Evolutionary conservation across 2,888 invertebrate genomes (phyloP).

Genomic region (Chymomyza procnemis): DNA sequence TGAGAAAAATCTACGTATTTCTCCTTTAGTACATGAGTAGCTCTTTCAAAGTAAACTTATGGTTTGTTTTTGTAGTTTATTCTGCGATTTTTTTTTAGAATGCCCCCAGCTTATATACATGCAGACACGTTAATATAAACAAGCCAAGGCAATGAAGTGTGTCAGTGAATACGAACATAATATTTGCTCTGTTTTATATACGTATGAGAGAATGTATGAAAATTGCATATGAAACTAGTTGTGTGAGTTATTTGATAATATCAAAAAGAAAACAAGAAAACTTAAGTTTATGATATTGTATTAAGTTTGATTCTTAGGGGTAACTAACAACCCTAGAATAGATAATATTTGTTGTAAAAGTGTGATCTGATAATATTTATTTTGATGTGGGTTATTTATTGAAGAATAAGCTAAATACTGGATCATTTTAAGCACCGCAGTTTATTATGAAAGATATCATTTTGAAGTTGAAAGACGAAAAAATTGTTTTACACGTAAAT

Average conservation of each 20-base stretch:
- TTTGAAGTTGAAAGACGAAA: no score
- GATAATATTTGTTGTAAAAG: background rate
- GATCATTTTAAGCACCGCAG: no score
- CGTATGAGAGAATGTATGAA: background rate
- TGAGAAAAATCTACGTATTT: conserved; percentile 1
- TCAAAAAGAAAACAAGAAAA: no score
- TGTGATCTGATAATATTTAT: no score
- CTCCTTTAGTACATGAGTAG: background rate
- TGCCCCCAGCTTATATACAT: conserved; percentile 25
- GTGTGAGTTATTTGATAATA: background rate
- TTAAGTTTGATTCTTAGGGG: background rate
- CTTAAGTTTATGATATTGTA: background rate
- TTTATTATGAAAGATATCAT: no score
- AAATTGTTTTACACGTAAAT: no score
- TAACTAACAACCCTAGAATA: background rate
- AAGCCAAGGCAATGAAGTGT: conserved; percentile 22
- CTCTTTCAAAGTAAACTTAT: background rate
- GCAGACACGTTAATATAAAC: conserved; percentile 38
- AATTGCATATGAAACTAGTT: background rate
- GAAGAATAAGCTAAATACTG: no score
- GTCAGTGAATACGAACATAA: background rate
- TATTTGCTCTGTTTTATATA: background rate
- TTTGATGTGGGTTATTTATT: no score
- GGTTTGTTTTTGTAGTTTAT: conserved; percentile 10
- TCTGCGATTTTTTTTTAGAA: conserved; percentile 21